phyloP scores from a whole-genome alignment of 2,113 vertebrate species.

The Spheniscus mendiculus region DNA sequence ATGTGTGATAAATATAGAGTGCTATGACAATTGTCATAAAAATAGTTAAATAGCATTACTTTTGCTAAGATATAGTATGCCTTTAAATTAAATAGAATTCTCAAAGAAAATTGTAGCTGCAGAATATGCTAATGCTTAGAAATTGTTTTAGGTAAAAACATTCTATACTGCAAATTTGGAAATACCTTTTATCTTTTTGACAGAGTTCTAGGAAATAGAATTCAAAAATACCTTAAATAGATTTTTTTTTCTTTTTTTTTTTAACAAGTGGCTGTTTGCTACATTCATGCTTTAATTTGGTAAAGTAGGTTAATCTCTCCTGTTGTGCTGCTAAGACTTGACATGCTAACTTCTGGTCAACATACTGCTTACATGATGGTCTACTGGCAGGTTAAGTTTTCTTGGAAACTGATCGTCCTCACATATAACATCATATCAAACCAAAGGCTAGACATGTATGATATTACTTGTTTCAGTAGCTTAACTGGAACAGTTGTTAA shows the following conservation, averaged over 20 bases:
- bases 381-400: background rate
- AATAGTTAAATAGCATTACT: background rate
- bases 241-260: background rate
- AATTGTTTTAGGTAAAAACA: background rate
- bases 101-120: background rate
- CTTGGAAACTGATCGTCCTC: background rate
- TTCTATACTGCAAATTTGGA: background rate
- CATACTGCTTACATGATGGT: background rate
- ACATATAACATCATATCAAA: fast-evolving
- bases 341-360: background rate
- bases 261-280: background rate
- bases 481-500: background rate
- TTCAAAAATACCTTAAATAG: background rate
- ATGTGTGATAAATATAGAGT: background rate
- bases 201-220: background rate
- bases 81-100: background rate
- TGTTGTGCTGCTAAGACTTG: background rate
- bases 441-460: background rate
- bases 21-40: background rate
- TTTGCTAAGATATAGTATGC: background rate
- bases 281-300: background rate
- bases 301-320: background rate
- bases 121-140: background rate
- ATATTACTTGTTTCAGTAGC: background rate
- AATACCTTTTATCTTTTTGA: background rate